Base-by-base conservation (phyloP, 1,140 invertebrate genomes). In the Oedothorax gibbosus region DNA sequence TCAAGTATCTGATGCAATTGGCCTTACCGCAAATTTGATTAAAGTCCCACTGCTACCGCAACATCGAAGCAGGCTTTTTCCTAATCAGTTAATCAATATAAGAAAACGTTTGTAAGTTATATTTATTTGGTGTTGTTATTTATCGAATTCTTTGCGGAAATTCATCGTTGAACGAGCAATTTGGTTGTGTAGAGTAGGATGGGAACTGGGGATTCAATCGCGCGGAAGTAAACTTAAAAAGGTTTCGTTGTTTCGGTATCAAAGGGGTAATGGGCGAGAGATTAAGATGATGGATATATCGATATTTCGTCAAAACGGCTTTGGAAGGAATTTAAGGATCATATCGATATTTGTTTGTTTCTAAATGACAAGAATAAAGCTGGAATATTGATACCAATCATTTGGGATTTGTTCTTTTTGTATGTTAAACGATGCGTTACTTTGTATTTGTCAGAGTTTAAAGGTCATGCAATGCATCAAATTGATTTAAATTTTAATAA, bases 71-170 rank as follows among this genome's bases (percentile, higher is more conserved):
- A 68, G 65, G 62, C 20, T 50, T 14, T 64, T 66, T 49, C 71
- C 62, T 84, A 84, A 84, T 84, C 81, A 84, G 81, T 84, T 84
- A 84, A 84, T 84, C 81, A 84, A 84, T 84, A 68, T 15, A 18
- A 82, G 69, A 72, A 73, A 73, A 82, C 57, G 50, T 82, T 82
- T 82, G 35, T 15, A 15, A 49, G 9, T 18, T 51, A 75, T 84
- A 75, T 84, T 79, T 79, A 68, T 79, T 79, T 79, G 65, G 62
- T 79, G 66, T 68, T 66, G 57, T 79, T 79, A 66, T 56, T 84
- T 84, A 84, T 84, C 75, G 81, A 64, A 66, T 64, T 73, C 35
- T 35, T 35, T 14, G 69, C 15, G 78, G 50, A 12, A 51, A 65
- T 49, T 84, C 64, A 76, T 18, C 62, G 60, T 84, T 53, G 60